phyloP scores from a whole-genome alignment of 2,113 vertebrate genomes.

The Aptenodytes forsteri region DNA sequence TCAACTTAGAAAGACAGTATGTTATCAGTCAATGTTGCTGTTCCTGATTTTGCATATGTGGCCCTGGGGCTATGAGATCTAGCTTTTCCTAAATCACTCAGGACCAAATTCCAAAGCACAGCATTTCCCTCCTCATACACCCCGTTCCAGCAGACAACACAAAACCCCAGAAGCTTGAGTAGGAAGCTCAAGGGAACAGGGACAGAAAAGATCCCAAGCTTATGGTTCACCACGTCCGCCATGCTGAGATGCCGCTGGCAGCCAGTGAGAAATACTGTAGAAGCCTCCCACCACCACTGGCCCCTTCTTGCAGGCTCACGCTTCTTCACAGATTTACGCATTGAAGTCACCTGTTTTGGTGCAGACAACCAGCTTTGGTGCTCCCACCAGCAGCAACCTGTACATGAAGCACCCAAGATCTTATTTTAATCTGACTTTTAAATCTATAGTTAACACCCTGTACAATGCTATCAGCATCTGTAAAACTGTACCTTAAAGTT shows the following conservation, averaged over 20 bases:
- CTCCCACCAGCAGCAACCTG: not conserved
- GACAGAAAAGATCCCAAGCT: not conserved
- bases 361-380: not conserved
- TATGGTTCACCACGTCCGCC: not conserved
- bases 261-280: not conserved
- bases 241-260: not conserved
- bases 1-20: not conserved
- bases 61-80: not conserved
- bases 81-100: not conserved
- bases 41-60: not conserved
- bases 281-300: not conserved
- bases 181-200: not conserved
- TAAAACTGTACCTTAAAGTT: not conserved
- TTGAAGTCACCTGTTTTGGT: not conserved
- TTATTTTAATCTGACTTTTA: not conserved
- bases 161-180: not conserved
- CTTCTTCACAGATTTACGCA: not conserved
- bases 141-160: not conserved
- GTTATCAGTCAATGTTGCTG: not conserved
- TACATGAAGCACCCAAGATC: not conserved
- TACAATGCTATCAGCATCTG: not conserved
- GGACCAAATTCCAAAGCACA: not conserved
- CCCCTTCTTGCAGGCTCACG: not conserved
- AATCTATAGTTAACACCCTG: not conserved
- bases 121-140: not conserved